Conservation (phyloP, 2,888 invertebrate species). For the Eristalinus sepulchralis region DNA sequence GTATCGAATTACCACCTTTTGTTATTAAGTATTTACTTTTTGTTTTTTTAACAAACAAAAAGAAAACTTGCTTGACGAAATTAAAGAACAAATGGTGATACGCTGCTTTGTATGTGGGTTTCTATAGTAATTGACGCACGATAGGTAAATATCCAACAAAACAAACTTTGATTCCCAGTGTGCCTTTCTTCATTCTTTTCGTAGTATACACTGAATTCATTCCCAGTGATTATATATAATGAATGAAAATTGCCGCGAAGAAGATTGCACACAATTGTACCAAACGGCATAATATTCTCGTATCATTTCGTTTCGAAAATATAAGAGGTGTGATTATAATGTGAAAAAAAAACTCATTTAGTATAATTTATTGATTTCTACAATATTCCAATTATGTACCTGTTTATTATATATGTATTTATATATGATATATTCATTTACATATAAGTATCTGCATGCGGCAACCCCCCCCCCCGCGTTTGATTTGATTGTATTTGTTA, state of each 20-base stretch:
- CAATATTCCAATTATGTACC: not conserved
- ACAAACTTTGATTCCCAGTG: not conserved
- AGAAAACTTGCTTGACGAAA: not conserved
- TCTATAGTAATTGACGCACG: slow-evolving; percentile 36
- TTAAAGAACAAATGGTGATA: slow-evolving; percentile 1
- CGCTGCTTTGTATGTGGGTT: not conserved
- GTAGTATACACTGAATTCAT: not conserved
- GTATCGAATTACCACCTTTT: not conserved
- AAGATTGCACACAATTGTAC: slow-evolving; percentile 6
- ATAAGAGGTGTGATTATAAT: not conserved
- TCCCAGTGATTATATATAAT: slow-evolving; percentile 7
- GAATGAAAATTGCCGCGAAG: slow-evolving; percentile 28
- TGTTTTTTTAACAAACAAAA: not conserved
- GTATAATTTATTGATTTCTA: not conserved
- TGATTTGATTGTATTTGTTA: too few species aligned
- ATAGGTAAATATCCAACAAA: slow-evolving; percentile 6
- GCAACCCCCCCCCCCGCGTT: too few species aligned
- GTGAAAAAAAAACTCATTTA: slow-evolving; percentile 1
- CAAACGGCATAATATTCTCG: not conserved
- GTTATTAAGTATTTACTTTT: not conserved
- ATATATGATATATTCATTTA: not conserved
- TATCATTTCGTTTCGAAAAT: not conserved
- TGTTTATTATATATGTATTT: not conserved
- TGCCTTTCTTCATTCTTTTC: not conserved
- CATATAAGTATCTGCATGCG: too few species aligned